Conservation (phyloP, 2,113 vertebrate genomes). For the Marmota flaviventris region DNA sequence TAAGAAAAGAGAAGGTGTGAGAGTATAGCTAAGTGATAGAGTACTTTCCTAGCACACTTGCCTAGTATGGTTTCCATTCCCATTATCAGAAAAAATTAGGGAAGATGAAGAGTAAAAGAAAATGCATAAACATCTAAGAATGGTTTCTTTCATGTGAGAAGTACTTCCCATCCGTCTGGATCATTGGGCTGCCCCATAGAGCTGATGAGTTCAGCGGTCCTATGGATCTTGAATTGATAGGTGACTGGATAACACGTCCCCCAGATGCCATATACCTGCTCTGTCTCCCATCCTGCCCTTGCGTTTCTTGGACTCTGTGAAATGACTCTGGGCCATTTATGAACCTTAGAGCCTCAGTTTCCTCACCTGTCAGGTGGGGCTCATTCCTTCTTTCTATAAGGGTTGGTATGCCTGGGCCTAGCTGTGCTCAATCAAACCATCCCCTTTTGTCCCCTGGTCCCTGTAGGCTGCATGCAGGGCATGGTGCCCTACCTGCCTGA, state of each 20-base stretch:
- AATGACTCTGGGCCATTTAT: neutral
- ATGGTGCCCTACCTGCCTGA: slow-evolving; percentile 97
- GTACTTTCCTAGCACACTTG: too few species aligned
- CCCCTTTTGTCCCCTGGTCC: neutral
- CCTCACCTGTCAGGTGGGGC: neutral
- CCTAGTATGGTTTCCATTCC: neutral
- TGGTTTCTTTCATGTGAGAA: neutral
- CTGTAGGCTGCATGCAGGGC: slow-evolving; percentile 96
- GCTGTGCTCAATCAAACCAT: neutral
- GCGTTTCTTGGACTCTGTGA: neutral
- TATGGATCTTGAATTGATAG: neutral
- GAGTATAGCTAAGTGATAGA: too few species aligned
- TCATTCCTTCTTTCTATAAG: neutral
- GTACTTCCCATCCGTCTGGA: neutral
- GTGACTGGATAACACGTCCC: neutral
- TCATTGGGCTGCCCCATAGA: neutral
- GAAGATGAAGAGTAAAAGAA: neutral
- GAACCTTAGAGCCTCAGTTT: neutral
- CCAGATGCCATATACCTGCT: neutral
- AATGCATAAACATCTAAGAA: neutral
- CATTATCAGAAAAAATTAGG: neutral
- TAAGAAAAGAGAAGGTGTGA: too few species aligned
- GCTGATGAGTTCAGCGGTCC: neutral
- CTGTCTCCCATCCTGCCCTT: neutral
- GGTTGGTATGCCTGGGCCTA: neutral